A percentile compares a stretch with the other conserved stretches of the same genome.
Conservation (phyloP, 2,113 vertebrate genomes). For the Solea senegalensis region DNA sequence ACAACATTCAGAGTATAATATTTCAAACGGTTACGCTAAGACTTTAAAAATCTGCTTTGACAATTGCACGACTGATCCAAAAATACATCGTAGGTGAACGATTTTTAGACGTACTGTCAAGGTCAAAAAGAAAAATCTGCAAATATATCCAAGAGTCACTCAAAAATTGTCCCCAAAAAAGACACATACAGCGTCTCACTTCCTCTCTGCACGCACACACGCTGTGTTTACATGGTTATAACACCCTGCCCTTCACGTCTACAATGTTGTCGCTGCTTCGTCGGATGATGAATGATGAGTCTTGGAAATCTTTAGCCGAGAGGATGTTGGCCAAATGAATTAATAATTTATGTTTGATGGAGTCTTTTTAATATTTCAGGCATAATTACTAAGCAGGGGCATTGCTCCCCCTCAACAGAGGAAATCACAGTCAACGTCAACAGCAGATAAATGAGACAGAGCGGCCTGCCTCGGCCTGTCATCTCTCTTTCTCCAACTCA, state of each 20-base stretch:
- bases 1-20: neutral
- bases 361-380: conserved; percentile 82
- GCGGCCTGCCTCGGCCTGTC: conserved; percentile 28
- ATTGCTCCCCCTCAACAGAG: conserved; percentile 61
- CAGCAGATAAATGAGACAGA: conserved; percentile 68
- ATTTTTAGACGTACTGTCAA: neutral
- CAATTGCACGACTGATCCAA: neutral
- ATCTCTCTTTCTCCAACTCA: neutral
- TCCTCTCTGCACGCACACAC: conserved; percentile 4
- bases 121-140: conserved; percentile 24
- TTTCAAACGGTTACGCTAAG: neutral
- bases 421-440: conserved; percentile 72
- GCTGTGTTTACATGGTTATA: conserved; percentile 62
- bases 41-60: neutral
- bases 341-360: conserved; percentile 82
- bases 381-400: conserved; percentile 80
- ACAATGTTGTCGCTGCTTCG: conserved; percentile 38
- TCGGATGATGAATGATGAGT: conserved; percentile 74
- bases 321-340: conserved; percentile 78
- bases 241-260: conserved; percentile 32
- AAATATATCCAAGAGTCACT: conserved; percentile 3
- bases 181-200: neutral
- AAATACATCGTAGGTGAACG: neutral
- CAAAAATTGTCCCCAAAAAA: neutral
- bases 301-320: conserved; percentile 74